Base-by-base conservation (phyloP, 2,888 invertebrate species). In the Luperina testacea region DNA sequence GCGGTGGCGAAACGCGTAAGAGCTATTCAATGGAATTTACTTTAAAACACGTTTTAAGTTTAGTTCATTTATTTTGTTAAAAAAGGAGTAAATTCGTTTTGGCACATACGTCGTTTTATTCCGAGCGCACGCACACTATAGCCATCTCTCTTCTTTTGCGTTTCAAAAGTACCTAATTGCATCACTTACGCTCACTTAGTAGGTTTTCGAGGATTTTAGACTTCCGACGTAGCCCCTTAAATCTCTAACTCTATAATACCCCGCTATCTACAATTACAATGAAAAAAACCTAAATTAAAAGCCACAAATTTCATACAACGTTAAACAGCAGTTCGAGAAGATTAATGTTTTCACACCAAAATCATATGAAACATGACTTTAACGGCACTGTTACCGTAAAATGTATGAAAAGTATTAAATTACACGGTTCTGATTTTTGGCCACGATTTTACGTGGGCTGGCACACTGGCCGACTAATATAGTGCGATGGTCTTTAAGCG, bases 371-470 rank as follows among this genome's bases (percentile, higher is more conserved):
- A 65, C 72, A 71, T 3, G 63, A 71, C n/a, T 38, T 57, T 80
- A 87, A 72, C 83, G 82, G 81, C 32, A 72, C 67, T 11, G 20
- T 70, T 75, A 81, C 73, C 53, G 90, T 89, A 81, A 81, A 84
- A 80, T 67, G 69, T 74, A 78, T 75, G 68, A 67, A 82, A 84
- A 83, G 80, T 81, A 81, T 82, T 72, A 76, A 88, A 89, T 90
- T 89, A 84, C 81, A 90, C 83, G 91, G 87, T 81, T 72, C 75
- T 57, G 75, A 86, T 86, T 86, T 82, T 82, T 79, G 76, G 27
- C 73, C 77, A 67, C 17, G 63, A 65, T 84, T 83, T 53, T 9
- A 38, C 51, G n/a, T 38, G 63, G 59, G 9, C 59, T 80, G 82
- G 68, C 86, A 78, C 78, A 90, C 81, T 90, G 87, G 74, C 90